Percentiles rank a stretch among this genome's conserved stretches.
phyloP scores from a whole-genome alignment of 1,140 invertebrate genomes.

The Trachymyrmex cornetzi region DNA sequence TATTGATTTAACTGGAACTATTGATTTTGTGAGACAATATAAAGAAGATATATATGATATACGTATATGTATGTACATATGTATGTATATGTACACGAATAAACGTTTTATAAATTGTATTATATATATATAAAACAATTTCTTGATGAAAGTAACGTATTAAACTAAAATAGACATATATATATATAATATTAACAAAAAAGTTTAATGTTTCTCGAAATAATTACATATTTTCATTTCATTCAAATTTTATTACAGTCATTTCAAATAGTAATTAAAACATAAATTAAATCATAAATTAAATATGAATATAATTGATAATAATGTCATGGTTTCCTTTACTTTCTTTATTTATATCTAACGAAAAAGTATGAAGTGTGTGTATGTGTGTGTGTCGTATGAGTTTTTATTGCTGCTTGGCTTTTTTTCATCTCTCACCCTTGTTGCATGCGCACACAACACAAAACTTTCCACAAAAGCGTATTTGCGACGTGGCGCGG shows the following conservation, averaged over 20 bases:
- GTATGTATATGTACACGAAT: background rate
- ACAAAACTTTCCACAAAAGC: conserved; percentile 41
- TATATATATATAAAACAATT: conserved; percentile 5
- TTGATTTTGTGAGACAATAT: background rate
- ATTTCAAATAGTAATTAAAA: conserved; percentile 25
- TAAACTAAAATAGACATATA: background rate
- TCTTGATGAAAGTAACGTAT: background rate
- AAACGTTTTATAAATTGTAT: background rate
- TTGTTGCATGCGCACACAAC: conserved; percentile 2
- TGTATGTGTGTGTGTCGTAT: background rate
- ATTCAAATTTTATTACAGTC: background rate
- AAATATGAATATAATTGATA: background rate
- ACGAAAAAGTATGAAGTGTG: background rate
- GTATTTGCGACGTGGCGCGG: background rate
- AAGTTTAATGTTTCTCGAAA: background rate
- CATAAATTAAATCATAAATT: background rate
- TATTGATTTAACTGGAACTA: conserved; percentile 44
- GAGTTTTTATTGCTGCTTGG: conserved; percentile 14
- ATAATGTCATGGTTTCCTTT: background rate
- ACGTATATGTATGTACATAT: too few relatives aligned
- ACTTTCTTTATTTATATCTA: background rate
- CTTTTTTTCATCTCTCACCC: conserved; percentile 6
- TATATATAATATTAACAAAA: too few relatives aligned
- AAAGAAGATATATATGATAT: too few relatives aligned
- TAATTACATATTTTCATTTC: background rate